phyloP scores from a whole-genome alignment of 64 coral and sea anemone species.

The Porites australiensis region DNA sequence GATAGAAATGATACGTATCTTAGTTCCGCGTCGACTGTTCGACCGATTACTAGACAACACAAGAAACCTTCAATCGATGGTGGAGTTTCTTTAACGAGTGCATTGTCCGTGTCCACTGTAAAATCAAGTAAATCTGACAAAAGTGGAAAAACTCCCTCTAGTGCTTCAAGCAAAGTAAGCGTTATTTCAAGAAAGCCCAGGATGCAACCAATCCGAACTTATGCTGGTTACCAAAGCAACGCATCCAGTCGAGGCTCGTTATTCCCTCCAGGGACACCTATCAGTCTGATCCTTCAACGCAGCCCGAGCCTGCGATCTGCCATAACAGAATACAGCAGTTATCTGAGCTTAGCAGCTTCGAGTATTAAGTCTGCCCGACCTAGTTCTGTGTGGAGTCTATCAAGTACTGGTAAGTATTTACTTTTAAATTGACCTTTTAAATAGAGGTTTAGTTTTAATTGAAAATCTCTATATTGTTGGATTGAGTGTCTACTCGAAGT shows the following conservation, averaged over 20 bases:
- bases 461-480: too few relatives aligned
- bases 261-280: slow-evolving; percentile 32
- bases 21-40: slow-evolving; percentile 6
- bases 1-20: neutral
- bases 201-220: neutral
- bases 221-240: slow-evolving; percentile 19
- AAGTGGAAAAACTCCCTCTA: neutral
- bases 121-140: neutral
- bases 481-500: too few relatives aligned
- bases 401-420: slow-evolving; percentile 6
- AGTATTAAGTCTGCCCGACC: slow-evolving; percentile 6
- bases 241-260: slow-evolving; percentile 32
- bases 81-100: slow-evolving; percentile 6
- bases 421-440: neutral
- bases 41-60: neutral
- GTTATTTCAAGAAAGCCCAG: neutral
- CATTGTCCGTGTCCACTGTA: slow-evolving; percentile 5
- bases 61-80: neutral
- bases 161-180: slow-evolving; percentile 7
- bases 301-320: slow-evolving; percentile 54
- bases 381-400: slow-evolving; percentile 29
- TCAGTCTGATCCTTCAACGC: slow-evolving; percentile 43
- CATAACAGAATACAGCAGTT: slow-evolving; percentile 69
- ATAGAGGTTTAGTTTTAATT: too few relatives aligned
- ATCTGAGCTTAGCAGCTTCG: slow-evolving; percentile 46